Conservation (phyloP, 2,113 vertebrate genomes). For the Caretta caretta region DNA sequence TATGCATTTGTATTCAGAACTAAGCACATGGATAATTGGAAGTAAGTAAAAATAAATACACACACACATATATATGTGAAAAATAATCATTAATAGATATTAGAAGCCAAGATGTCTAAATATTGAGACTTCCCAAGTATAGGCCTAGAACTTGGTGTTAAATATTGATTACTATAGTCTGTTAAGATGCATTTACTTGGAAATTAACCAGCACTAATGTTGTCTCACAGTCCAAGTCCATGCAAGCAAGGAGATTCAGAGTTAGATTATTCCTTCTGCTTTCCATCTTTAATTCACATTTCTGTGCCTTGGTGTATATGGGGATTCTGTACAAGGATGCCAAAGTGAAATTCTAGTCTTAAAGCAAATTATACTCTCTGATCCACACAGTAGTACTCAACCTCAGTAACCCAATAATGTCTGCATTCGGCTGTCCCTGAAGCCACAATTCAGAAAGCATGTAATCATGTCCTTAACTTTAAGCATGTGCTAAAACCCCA, state of each 20-base stretch:
- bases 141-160: neutral
- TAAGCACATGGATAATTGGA: neutral
- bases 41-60: neutral
- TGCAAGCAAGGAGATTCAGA: conserved; percentile 50
- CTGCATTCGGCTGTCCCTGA: neutral
- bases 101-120: neutral
- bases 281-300: neutral
- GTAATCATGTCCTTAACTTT: neutral
- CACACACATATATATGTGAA: neutral
- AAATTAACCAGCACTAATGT: neutral
- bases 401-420: neutral
- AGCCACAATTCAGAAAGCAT: neutral
- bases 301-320: neutral
- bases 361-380: neutral
- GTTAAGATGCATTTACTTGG: neutral
- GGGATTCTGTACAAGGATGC: neutral
- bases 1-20: too few species aligned
- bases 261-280: neutral
- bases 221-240: conserved; percentile 6
- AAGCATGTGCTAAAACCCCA: neutral
- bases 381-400: neutral
- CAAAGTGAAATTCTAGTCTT: neutral
- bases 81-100: neutral
- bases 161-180: neutral
- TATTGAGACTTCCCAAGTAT: neutral